Base-by-base conservation (phyloP, 2,113 vertebrate genomes). In the Tamias sibiricus region DNA sequence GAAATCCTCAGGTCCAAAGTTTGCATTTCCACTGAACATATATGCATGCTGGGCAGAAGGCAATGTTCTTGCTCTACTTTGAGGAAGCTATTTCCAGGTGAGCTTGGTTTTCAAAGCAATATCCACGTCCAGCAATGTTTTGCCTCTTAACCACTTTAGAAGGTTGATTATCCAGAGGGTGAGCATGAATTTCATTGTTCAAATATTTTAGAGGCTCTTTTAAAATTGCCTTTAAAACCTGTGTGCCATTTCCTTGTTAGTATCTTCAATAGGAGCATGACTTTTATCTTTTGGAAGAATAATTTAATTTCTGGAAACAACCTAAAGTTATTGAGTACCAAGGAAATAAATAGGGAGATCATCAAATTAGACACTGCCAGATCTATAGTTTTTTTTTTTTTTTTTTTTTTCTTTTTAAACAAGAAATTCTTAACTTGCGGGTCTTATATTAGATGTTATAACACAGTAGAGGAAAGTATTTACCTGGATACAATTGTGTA, bases 321-420 rank as follows among this genome's bases (percentile, higher is more conserved):
- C 26, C 49, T 83, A 24, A 40, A 74, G 13, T 93, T 87, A 66
- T 9, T 91, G 77, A 44, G 26, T 68, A 28, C 75, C 47, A 66
- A 66, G 49, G 57, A 80, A 40, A 40, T 80, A 24, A 71, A 35
- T 54, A 76, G 59, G 74, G 76, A 84, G 44, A 47, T 54, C 22
- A 62, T 82, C 20, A 68, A 62, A 81, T 47, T 42, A 49, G 22
- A 68, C 1, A 62, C 47, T 87, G 16, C 66, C 54, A 20, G 26
- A 64, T n/a, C n/a, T 88, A 47, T 35, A 54, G 7, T n/a, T n/a
- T n/a, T n/a, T n/a, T n/a, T n/a, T n/a, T n/a, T n/a, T n/a, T n/a
- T n/a, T n/a, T 87, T 95, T 72, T 86, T 59, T 62, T 62, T 87
- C 95, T 81, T 86, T 62, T 62, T 11, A 84, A 93, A 30, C 64